Evolutionary conservation across 2,888 invertebrate species (phyloP).

Genomic region (Ophion obscuratus): DNA sequence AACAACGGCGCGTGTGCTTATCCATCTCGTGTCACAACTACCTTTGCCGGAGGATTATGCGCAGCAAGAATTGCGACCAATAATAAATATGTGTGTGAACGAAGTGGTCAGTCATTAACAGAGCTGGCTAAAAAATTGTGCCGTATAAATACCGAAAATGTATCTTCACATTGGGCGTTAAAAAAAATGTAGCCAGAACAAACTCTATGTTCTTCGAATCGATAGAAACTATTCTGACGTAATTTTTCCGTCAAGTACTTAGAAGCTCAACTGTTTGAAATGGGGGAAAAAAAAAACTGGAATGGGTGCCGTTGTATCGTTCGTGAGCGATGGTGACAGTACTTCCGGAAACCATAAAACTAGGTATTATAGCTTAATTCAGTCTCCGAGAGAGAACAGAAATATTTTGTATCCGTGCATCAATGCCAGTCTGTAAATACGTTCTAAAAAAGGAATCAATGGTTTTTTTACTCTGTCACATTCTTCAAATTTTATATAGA

Average conservation of each 20-base stretch:
- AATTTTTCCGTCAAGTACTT: slow-evolving; percentile 3
- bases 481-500: slow-evolving; percentile 46
- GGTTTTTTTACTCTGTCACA: slow-evolving; percentile 45
- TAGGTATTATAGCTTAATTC: slow-evolving; percentile 55
- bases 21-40: slow-evolving; percentile 85
- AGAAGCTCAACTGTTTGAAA: slow-evolving; percentile 14
- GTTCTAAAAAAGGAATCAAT: slow-evolving; percentile 20
- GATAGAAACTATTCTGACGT: slow-evolving; percentile 18
- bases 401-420: slow-evolving; percentile 55
- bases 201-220: slow-evolving; percentile 8
- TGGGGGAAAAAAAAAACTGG: slow-evolving; percentile 14
- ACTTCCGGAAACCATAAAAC: slow-evolving; percentile 49
- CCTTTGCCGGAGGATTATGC: slow-evolving; percentile 87
- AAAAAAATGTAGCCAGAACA: slow-evolving; percentile 22
- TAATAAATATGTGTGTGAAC: slow-evolving; percentile 77
- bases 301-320: slow-evolving; percentile 39
- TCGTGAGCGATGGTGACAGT: slow-evolving; percentile 29
- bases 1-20: slow-evolving; percentile 79
- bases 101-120: slow-evolving; percentile 67
- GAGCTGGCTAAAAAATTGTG: slow-evolving; percentile 5
- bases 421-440: slow-evolving; percentile 62
- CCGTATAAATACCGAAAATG: neutral
- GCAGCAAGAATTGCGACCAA: slow-evolving; percentile 84
- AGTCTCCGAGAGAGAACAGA: slow-evolving; percentile 47
- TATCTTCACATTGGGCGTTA: neutral